Conservation (phyloP, 2,888 invertebrate species). For the Xiphydria camelus region DNA sequence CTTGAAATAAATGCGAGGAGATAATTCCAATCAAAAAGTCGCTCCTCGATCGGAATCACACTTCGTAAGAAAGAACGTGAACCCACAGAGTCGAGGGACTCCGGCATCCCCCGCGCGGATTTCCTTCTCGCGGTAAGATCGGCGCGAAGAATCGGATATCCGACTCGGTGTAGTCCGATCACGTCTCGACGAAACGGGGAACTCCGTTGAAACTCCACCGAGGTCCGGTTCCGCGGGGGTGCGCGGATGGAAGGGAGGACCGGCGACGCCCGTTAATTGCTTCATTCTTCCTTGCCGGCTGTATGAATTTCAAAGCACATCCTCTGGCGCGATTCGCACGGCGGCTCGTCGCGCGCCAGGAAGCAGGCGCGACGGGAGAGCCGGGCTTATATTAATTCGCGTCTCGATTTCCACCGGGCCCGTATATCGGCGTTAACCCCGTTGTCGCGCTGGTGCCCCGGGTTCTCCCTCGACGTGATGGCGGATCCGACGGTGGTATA, state of each 20-base stretch:
- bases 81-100: too few species aligned
- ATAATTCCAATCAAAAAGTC: too few species aligned
- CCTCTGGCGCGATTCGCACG: constrained; percentile 29
- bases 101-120: too few species aligned
- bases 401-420: constrained; percentile 10
- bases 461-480: neutral
- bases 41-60: too few species aligned
- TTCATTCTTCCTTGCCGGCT: constrained; percentile 40
- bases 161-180: too few species aligned
- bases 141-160: too few species aligned
- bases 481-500: constrained; percentile 13
- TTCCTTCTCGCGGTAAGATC: too few species aligned
- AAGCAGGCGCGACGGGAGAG: neutral
- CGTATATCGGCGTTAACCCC: constrained; percentile 18
- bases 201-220: constrained; percentile 41
- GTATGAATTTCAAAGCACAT: constrained; percentile 42
- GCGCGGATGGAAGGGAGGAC: too few species aligned
- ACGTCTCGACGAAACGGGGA: constrained; percentile 42
- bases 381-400: neutral
- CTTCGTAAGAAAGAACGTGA: too few species aligned
- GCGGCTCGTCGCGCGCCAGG: constrained; percentile 24
- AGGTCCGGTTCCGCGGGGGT: constrained; percentile 27
- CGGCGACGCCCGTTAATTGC: constrained; percentile 45
- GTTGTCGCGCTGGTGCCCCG: constrained; percentile 15
- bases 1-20: too few species aligned